Evolutionary conservation across 1,140 invertebrate species (phyloP), one percentile per base, ranked within the genome.

Genomic region (Drosophila fuyamai): DNA sequence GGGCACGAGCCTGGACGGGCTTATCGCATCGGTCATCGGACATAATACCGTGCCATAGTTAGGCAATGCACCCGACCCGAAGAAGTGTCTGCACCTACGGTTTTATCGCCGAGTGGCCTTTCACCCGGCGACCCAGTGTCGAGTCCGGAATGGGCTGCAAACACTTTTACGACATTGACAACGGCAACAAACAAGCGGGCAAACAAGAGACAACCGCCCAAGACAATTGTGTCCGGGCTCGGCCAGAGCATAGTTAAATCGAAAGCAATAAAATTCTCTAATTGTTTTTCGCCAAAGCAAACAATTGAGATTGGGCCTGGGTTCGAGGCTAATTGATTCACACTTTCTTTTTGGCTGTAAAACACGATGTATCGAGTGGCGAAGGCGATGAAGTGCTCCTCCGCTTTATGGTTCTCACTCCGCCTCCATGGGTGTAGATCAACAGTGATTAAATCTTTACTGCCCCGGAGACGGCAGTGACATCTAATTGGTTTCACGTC

Each of bases 271-370:
- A 88, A 86, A 88, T 70, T 84, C 68, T 79, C 84, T 82, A 86
- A 86, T 82, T 86, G 71, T 79, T 84, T 81, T 89, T 89, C 82
- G 74, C 76, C 81, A 84, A 90, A 73, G 59, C 50, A 84, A 89
- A 90, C 84, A 90, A 84, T 83, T 84, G 84, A 62, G 73, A 76
- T 76, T 76, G 73, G 48, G 72, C 59, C 35, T 9, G 44, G 46
- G 60, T 14, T 65, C 46, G 83, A 50, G 76, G 47, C 85, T 89
- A 89, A 90, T 89, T 89, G 84, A 89, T 89, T 89, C 85, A 89
- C 85, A 89, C 84, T 89, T 89, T 89, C 85, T 89, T 89, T 84
- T 81, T 71, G 85, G 81, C 81, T 81, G 80, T 90, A 84, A 89
- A 89, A 89, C 62, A 84, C 81, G 77, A 83, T 89, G 84, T 89